Evolutionary conservation across 2,113 vertebrate genomes (phyloP), one percentile per base, ranked within the genome.

Genomic region (Tympanuchus pallidicinctus): DNA sequence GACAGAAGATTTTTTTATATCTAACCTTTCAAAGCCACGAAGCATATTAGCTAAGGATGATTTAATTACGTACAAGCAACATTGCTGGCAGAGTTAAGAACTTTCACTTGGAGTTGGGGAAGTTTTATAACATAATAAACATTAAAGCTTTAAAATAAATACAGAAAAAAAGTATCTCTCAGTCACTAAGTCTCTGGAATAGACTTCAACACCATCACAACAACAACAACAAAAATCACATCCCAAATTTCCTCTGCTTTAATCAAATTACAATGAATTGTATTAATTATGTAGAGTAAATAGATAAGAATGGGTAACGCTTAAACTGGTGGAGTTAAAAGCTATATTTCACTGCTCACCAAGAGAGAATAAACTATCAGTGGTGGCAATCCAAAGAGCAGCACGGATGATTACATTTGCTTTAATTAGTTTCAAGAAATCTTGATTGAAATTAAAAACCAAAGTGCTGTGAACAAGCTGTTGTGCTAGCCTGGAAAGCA

Each of bases 361-460:
- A 86, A 56, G 30, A 60, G 30, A 84, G 86, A 64, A 60, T 71
- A 67, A 89, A 89, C 16, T 47, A 84, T 56, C 70, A 56, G 52
- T 21, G 81, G 32, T 10, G 38, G 69, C 66, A 89, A 75, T 82
- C 57, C 2, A 2, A 84, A 87, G 74, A 82, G 66, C 47, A 84
- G 28, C 34, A 61, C 4, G 8, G 88, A 89, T 82, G 70, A 90
- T 82, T 91, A 67, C 50, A 61, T 75, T 88, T 79, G 40, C 63
- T 92, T 91, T 69, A 94, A 87, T 81, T 89, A 84, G 92, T 89
- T 92, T 92, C 66, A 78, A 92, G 73, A 71, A 50, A 94, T 75
- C 74, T 78, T 82, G 63, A 82, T 71, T 71, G 84, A 82, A 92
- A 95, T 87, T 60, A 92, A 90, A 90, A 72, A 8, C 32, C 61